Conservation (phyloP, 2,113 vertebrate genomes). For the Corapipo altera region DNA sequence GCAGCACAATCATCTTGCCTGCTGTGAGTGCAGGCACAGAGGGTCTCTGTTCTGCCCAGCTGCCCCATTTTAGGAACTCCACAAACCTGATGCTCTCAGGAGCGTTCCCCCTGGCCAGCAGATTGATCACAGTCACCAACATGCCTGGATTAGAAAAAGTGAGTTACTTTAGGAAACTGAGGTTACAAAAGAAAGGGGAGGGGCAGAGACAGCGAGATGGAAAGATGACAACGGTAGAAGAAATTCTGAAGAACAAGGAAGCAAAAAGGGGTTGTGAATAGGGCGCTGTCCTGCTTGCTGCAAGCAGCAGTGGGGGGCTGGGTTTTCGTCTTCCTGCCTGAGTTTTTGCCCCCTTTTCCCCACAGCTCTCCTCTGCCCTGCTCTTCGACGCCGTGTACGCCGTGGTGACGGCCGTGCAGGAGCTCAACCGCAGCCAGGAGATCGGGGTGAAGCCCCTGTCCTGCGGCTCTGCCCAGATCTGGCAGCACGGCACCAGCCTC, state of each 20-base stretch:
- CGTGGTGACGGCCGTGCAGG: conserved; percentile 92
- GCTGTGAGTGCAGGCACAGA: neutral
- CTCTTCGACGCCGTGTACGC: conserved; percentile 92
- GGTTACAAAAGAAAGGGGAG: neutral
- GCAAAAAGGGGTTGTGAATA: accelerated
- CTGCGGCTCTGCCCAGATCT: conserved; percentile 96
- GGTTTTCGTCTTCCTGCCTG: accelerated
- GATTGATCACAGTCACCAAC: neutral
- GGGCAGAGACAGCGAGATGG: neutral
- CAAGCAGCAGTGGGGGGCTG: accelerated
- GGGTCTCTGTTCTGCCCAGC: neutral
- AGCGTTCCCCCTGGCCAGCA: neutral
- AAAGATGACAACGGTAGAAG: neutral
- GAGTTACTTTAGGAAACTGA: neutral
- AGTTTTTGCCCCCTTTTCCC: neutral
- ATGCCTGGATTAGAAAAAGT: neutral
- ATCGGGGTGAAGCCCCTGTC: conserved; percentile 95
- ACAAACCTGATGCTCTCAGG: neutral
- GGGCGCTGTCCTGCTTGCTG: neutral
- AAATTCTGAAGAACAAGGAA: neutral
- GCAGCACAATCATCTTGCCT: neutral
- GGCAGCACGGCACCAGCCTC: conserved; percentile 98
- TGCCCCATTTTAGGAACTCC: neutral
- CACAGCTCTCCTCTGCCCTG: conserved; percentile 91
- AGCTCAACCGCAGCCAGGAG: conserved; percentile 96